Evolutionary conservation across 1,140 invertebrate species (phyloP), one percentile per base, ranked within the genome.

Genomic region (Orius laevigatus): DNA sequence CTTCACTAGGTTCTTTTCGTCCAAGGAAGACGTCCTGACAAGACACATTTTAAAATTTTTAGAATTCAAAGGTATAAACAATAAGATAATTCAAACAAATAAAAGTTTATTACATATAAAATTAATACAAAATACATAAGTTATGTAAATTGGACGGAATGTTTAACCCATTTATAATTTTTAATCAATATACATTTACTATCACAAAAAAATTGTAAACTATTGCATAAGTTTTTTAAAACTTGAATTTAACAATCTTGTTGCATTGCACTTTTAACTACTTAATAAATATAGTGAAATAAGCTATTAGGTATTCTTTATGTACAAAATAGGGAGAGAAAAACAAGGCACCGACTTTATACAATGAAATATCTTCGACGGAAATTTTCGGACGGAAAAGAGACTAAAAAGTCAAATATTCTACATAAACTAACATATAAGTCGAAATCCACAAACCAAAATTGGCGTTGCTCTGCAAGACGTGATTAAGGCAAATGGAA

Each of bases 91-190:
- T 46, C 32, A 12, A 46, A 46, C 44, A 46, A 46, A 46, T 46
- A 46, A 16, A 25, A 46, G 25, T 46, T 34, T 46, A 46, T 46
- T 46, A 25, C 25, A 25, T 25, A 46, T 46, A 46, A 46, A 46
- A 46, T 33, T 46, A 34, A 46, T 34, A 46, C 44, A 46, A 46
- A 46, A 34, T 46, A 46, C 44, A 46, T 46, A 34, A 31, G 20
- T 31, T 33, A 16, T 34, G 25, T 25, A 25, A 16, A 46, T 11
- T 15, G 44, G 44, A 46, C 44, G 44, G 44, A 46, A 33, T 46
- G 44, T 46, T 46, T 34, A 34, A 35, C 32, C 14, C 25, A 4
- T 25, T 25, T 25, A 25, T 25, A 4, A 33, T 46, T 33, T 14
- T 33, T 32, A 34, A 10, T 14, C 14, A 14, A 33, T 15, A 14